phyloP scores from a whole-genome alignment of 2,888 invertebrate species.

The Eueremaeus valkanovi region DNA sequence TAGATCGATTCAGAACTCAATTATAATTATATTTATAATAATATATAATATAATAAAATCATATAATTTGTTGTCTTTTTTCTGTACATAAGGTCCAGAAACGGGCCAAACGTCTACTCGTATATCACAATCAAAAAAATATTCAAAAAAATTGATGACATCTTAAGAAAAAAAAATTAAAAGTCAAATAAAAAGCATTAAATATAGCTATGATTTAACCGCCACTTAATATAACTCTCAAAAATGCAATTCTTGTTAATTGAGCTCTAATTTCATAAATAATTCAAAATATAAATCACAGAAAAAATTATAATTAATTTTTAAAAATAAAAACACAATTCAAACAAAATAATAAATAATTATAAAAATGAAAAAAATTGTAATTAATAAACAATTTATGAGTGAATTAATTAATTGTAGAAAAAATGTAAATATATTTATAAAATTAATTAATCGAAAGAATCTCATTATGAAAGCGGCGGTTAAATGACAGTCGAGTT shows the following conservation, averaged over 20 bases:
- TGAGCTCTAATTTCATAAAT: constrained; percentile 19
- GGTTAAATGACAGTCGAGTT: neutral
- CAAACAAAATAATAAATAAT: no score
- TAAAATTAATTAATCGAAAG: neutral
- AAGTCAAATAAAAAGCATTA: neutral
- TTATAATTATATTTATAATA: neutral
- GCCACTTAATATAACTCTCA: neutral
- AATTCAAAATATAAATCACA: neutral
- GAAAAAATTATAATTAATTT: no score
- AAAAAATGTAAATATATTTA: neutral
- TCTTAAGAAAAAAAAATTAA: neutral
- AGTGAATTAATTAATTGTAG: neutral
- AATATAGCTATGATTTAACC: constrained; percentile 16
- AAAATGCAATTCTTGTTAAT: neutral
- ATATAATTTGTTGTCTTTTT: neutral
- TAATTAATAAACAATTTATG: neutral
- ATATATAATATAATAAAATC: no score
- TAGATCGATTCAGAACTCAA: neutral
- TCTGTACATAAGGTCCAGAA: neutral
- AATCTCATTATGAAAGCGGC: neutral
- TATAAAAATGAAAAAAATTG: neutral
- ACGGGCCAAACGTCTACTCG: neutral
- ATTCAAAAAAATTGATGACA: neutral
- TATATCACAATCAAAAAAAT: constrained; percentile 8
- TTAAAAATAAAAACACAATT: neutral